phyloP scores from a whole-genome alignment of 1,140 invertebrate genomes.

The Drosophila mauritiana region DNA sequence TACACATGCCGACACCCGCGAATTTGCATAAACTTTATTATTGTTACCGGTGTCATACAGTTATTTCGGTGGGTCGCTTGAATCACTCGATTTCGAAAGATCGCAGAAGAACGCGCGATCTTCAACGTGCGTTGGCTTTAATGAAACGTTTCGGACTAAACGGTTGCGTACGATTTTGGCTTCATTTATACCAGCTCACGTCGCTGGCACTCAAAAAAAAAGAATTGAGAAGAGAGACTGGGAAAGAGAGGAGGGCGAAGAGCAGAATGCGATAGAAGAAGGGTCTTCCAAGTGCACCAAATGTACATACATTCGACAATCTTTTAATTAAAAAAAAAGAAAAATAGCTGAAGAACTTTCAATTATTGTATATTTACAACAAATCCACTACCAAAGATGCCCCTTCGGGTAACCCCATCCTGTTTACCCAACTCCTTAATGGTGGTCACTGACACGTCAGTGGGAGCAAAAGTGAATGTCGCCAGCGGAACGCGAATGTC shows the following conservation, averaged over 20 bases:
- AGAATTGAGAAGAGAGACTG: conserved; percentile 8
- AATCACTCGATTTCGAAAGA: conserved; percentile 11
- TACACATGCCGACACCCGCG: conserved; percentile 16
- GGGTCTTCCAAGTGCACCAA: neutral
- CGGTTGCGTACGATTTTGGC: conserved; percentile 70
- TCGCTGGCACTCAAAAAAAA: conserved; percentile 27
- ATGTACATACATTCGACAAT: neutral
- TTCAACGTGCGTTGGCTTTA: conserved; percentile 38
- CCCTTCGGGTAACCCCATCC: too few species aligned
- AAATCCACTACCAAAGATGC: too few species aligned
- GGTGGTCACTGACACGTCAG: conserved; percentile 22
- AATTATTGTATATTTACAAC: too few species aligned
- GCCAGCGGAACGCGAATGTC: conserved; percentile 5
- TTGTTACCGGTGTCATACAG: conserved; percentile 26
- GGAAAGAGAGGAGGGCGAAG: neutral
- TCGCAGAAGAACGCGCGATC: conserved; percentile 39
- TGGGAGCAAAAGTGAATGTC: conserved; percentile 62
- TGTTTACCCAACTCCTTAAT: neutral
- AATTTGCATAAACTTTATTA: conserved; percentile 63
- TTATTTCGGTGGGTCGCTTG: conserved; percentile 41
- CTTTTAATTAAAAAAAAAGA: too few species aligned
- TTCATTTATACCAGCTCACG: conserved; percentile 75
- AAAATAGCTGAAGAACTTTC: too few species aligned
- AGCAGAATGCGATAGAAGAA: conserved; percentile 6
- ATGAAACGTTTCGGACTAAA: conserved; percentile 72